Conservation (phyloP, 2,113 vertebrate species). For the Lamprotornis superbus region DNA sequence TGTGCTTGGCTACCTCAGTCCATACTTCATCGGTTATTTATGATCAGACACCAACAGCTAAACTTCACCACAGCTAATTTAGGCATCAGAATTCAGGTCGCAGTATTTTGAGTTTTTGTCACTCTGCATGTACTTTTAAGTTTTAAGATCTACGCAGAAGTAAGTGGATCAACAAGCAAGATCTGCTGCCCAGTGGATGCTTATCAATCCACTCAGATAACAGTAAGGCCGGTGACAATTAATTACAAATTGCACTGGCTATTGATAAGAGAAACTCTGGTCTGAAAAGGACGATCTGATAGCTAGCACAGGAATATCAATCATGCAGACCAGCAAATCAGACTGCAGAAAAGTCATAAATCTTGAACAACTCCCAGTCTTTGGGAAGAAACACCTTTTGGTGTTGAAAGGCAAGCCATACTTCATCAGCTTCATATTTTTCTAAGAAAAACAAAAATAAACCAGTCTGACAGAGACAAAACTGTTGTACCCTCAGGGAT, state of each 20-base stretch:
- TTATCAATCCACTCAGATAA: background rate
- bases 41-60: background rate
- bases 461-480: constrained; percentile 18
- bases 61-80: background rate
- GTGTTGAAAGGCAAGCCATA: background rate
- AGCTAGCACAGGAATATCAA: background rate
- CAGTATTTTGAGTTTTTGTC: background rate
- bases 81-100: background rate
- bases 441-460: constrained; percentile 25
- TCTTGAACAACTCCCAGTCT: background rate
- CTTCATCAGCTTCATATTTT: constrained; percentile 7
- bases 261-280: background rate
- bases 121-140: background rate
- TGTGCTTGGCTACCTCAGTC: background rate
- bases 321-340: constrained; percentile 11
- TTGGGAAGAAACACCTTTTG: constrained; percentile 7
- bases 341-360: constrained; percentile 24
- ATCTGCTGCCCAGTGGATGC: background rate
- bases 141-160: background rate
- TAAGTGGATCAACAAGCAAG: background rate
- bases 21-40: background rate
- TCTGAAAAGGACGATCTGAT: constrained; percentile 8
- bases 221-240: background rate
- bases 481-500: background rate
- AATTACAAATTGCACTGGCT: background rate